Percentiles rank a stretch among this genome's conserved stretches.
Conservation (phyloP, 1,140 invertebrate genomes). For the Panagrolaimus sp. region DNA sequence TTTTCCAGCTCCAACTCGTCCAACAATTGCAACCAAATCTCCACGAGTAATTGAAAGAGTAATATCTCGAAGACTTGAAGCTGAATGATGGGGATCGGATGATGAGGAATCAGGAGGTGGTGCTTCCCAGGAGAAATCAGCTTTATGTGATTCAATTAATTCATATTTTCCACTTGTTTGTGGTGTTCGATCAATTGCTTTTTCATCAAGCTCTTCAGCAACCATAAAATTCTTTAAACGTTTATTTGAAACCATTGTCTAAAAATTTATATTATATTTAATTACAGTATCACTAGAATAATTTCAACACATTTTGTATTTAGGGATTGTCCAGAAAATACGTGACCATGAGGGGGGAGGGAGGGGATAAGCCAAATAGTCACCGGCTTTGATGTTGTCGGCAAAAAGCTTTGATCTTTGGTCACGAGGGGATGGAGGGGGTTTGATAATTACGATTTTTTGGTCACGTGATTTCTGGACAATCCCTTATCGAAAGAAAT, state of each 20-base stretch:
- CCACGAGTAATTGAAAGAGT: neutral
- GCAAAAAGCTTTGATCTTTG: no score
- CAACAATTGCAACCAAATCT: neutral
- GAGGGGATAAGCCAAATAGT: no score
- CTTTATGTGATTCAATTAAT: neutral
- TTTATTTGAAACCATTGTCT: slow-evolving; percentile 53
- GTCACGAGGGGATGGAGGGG: no score
- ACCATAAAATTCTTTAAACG: slow-evolving; percentile 55
- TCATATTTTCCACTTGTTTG: neutral
- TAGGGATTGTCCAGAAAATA: no score
- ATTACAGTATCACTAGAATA: neutral
- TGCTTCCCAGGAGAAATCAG: neutral
- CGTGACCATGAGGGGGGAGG: no score
- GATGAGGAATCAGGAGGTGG: neutral
- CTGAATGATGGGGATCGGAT: neutral
- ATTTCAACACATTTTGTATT: neutral
- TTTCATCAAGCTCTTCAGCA: slow-evolving; percentile 47
- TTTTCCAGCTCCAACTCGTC: neutral
- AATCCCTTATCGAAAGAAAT: neutral
- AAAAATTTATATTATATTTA: neutral
- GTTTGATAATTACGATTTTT: no score
- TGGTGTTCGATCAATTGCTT: neutral
- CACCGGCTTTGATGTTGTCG: no score
- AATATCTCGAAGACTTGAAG: neutral
- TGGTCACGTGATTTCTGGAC: neutral